Conservation (phyloP, 2,797 vertebrate genomes). For the Zenarchopterus dispar region DNA sequence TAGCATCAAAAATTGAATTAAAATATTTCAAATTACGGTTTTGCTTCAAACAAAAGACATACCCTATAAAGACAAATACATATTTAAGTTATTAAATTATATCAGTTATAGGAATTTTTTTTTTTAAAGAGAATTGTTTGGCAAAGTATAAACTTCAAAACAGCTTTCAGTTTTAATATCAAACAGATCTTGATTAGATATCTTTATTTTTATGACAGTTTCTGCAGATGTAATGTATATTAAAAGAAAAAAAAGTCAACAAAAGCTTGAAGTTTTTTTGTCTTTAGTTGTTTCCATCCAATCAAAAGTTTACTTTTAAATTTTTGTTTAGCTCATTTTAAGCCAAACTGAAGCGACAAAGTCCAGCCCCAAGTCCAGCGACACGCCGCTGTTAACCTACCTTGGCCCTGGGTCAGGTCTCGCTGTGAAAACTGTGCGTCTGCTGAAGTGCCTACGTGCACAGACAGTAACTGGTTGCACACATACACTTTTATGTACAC, state of each 20-base stretch:
- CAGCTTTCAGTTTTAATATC: too few species aligned
- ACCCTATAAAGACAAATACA: too few species aligned
- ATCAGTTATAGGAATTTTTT: too few species aligned
- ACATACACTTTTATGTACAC: too few species aligned
- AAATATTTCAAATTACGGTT: too few species aligned
- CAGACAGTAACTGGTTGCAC: too few species aligned
- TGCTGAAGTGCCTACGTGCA: not conserved
- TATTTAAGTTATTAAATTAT: too few species aligned
- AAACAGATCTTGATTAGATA: not conserved
- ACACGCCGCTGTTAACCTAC: conserved; percentile 10
- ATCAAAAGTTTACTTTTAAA: conserved; percentile 1
- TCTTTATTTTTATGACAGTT: not conserved
- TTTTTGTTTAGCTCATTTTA: not conserved
- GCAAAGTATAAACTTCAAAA: too few species aligned
- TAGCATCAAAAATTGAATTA: too few species aligned
- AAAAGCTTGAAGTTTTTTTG: not conserved
- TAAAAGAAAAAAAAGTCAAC: not conserved
- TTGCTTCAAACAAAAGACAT: too few species aligned
- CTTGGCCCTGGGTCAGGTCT: conserved; percentile 1
- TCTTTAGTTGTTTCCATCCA: not conserved
- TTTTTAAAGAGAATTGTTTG: too few species aligned
- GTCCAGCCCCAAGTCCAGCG: conserved; percentile 4
- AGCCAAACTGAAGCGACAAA: not conserved
- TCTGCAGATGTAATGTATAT: not conserved
- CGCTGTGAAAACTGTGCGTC: not conserved